Base-by-base conservation (phyloP, 2,888 invertebrate species). In the Himalopsyche tibetana region DNA sequence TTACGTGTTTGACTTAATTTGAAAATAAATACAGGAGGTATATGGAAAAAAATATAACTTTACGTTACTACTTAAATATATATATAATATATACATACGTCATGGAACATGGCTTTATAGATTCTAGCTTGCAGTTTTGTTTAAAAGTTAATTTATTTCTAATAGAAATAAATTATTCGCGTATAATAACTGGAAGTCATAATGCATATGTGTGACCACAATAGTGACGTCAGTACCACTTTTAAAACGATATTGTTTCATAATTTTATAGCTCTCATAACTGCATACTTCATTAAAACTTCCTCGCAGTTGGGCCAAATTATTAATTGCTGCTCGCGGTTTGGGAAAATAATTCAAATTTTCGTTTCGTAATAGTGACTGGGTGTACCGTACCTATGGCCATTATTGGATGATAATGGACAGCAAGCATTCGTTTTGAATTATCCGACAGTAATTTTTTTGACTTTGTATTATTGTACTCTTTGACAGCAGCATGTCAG, bases 201-300 rank as follows among this genome's bases (percentile, higher is more conserved):
- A 19, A 19, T 19, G 63, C 8, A 63, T 19, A 28, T 63, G 2
- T 19, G 28, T 19, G 11, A 19, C 63, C 63, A 9, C 19, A 15
- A 8, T 8, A 19, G 19, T 11, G 63, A 28, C 11, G n/a, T 63
- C 63, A 63, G 19, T 19, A 19, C 19, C 15, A 51, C 15, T 51
- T 51, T 51, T 3, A 51, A 63, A 63, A 63, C 63, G 63, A 63
- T 28, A 63, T 19, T 2, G 11, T 63, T 63, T 63, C 19, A 19
- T 63, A 63, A 63, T 63, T 63, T 63, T 63, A 63, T 63, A 19
- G 63, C 63, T 19, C 28, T 63, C 8, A 63, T 63, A 19, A 63
- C 63, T 63, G 63, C 63, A 19, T 63, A 19, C 63, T 63, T 63
- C 63, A 63, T 63, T 63, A 63, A 63, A 63, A 63, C 8, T 63